phyloP scores from a whole-genome alignment of 35 echinoderm and acorn worm species.

The Holothuria glaberrima region DNA sequence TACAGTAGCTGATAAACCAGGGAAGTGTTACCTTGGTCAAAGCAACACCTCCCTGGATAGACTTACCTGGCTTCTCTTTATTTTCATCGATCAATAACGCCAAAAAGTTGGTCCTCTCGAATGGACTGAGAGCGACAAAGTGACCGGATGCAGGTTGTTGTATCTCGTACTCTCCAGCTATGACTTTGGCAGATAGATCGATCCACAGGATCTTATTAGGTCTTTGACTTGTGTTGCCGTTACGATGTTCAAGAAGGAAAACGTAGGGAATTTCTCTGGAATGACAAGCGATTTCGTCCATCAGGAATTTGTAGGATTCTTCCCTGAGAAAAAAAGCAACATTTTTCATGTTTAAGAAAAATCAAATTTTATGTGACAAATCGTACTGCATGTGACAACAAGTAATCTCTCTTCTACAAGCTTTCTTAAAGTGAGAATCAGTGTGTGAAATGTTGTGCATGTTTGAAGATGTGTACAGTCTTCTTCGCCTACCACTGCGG shows the following conservation, averaged over 20 bases:
- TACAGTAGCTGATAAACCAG: too few relatives aligned
- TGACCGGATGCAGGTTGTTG: constrained; percentile 42
- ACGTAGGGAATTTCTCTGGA: constrained; percentile 83
- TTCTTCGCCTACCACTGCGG: too few relatives aligned
- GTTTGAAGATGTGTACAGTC: too few relatives aligned
- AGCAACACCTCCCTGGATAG: too few relatives aligned
- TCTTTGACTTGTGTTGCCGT: constrained; percentile 61
- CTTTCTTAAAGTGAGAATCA: too few relatives aligned
- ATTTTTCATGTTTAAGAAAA: too few relatives aligned
- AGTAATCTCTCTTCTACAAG: too few relatives aligned
- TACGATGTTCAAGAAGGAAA: constrained; percentile 81
- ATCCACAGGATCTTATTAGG: constrained; percentile 92
- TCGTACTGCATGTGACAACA: too few relatives aligned
- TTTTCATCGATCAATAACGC: constrained; percentile 46
- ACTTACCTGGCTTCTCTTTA: constrained; percentile 11
- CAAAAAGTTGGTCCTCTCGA: constrained; percentile 56
- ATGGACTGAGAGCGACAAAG: constrained; percentile 62
- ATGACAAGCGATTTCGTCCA: constrained; percentile 83
- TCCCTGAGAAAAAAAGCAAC: constrained; percentile 40
- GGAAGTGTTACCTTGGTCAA: too few relatives aligned
- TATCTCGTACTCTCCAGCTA: constrained; percentile 86
- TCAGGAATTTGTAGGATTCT: constrained; percentile 71
- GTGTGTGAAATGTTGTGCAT: too few relatives aligned
- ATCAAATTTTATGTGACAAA: too few relatives aligned
- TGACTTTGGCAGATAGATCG: constrained; percentile 56